phyloP scores from a whole-genome alignment of 2,888 invertebrate species.

The Azorinus chamasolen region DNA sequence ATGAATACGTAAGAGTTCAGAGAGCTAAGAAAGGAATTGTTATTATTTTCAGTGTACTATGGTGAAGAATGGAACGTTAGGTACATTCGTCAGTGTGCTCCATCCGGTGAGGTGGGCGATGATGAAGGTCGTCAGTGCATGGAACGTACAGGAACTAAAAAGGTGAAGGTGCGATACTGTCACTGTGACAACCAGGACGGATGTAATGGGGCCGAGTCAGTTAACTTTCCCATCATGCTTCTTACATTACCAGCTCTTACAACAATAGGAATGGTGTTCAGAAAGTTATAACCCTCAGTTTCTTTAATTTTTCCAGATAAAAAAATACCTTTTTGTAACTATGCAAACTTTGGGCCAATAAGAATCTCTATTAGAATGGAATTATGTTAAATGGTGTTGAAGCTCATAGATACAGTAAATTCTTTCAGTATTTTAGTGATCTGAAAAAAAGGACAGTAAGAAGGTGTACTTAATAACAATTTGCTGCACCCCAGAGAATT shows the following conservation, averaged over 20 bases:
- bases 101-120: slow-evolving; percentile 83
- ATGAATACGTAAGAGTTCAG: too few species aligned
- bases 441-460: too few species aligned
- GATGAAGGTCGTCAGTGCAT: slow-evolving; percentile 85
- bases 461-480: too few species aligned
- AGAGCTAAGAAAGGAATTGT: too few species aligned
- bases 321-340: too few species aligned
- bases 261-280: slow-evolving; percentile 42
- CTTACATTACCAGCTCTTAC: slow-evolving; percentile 49
- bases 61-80: slow-evolving; percentile 85
- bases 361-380: too few species aligned
- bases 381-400: too few species aligned
- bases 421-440: too few species aligned
- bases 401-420: too few species aligned
- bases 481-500: too few species aligned
- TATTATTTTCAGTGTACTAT: slow-evolving; percentile 80
- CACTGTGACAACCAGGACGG: slow-evolving; percentile 87
- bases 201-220: slow-evolving; percentile 79
- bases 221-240: slow-evolving; percentile 46
- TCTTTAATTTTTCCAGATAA: too few species aligned
- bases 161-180: slow-evolving; percentile 85
- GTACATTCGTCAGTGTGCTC: slow-evolving; percentile 86
- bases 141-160: slow-evolving; percentile 84
- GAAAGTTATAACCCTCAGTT: slow-evolving; percentile 40
- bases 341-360: too few species aligned